A percentile compares a stretch with the other conserved stretches of the same genome.
These are phyloP conservation scores for Drosophila quasianomalipes DNA, from an alignment of 2,888 invertebrate genomes.

Conservation along the genomic window DNA sequence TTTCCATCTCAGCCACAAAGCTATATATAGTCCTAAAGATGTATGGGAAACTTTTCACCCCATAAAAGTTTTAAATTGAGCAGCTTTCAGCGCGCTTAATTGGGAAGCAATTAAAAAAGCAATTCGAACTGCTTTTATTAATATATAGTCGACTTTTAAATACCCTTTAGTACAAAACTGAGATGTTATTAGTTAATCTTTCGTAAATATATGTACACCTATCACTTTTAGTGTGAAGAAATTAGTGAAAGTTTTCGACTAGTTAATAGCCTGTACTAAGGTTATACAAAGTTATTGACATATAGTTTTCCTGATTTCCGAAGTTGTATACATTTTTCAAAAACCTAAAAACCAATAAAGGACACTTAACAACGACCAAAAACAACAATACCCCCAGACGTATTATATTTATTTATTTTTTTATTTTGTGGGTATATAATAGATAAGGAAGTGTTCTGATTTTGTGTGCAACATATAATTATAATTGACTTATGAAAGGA, in stretches of 20 bases:
- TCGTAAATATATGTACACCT: neutral
- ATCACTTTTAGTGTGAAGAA: neutral
- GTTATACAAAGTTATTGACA: too few relatives aligned
- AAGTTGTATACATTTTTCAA: neutral
- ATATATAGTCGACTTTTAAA: neutral
- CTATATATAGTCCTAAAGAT: neutral
- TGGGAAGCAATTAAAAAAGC: slow-evolving; percentile 42
- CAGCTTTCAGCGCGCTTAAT: slow-evolving; percentile 45
- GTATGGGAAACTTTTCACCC: neutral
- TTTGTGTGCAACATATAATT: neutral
- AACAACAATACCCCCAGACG: neutral
- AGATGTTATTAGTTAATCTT: neutral
- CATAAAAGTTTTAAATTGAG: slow-evolving; percentile 32
- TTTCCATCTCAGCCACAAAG: slow-evolving; percentile 1
- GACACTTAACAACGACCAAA: neutral
- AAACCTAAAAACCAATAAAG: neutral
- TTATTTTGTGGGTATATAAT: neutral
- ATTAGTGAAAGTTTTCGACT: neutral
- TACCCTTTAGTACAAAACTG: neutral
- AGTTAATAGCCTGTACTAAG: neutral
- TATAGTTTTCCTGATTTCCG: neutral
- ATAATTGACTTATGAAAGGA: neutral
- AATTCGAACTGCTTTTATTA: neutral
- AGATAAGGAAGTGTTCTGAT: neutral
- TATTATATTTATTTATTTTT: neutral